phyloP scores from a whole-genome alignment of 2,113 vertebrate genomes.

The Fregetta grallaria region DNA sequence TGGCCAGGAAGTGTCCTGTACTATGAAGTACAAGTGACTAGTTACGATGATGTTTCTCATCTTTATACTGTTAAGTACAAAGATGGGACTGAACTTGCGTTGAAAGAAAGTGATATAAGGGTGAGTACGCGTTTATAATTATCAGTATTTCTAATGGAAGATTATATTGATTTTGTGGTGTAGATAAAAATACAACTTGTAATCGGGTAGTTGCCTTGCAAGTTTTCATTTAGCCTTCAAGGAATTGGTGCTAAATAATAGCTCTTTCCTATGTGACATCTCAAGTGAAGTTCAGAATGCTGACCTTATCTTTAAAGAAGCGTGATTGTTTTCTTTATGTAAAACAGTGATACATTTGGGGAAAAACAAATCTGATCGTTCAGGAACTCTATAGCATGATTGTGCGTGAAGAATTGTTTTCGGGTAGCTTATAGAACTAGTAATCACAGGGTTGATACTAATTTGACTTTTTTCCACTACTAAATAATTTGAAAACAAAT shows the following conservation, averaged over 20 bases:
- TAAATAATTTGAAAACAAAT: neutral
- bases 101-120: slow-evolving; percentile 90
- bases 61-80: slow-evolving; percentile 95
- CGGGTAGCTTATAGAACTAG: neutral
- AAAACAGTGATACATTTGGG: neutral
- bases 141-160: neutral
- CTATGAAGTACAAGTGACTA: slow-evolving; percentile 88
- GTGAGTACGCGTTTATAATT: slow-evolving; percentile 49
- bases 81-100: slow-evolving; percentile 91
- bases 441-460: neutral
- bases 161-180: neutral
- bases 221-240: neutral
- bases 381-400: neutral
- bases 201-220: neutral
- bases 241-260: neutral
- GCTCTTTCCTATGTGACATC: neutral
- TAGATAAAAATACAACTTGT: neutral
- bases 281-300: neutral
- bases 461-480: neutral
- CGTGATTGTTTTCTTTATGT: neutral
- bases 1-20: slow-evolving; percentile 95
- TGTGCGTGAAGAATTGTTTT: neutral
- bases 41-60: slow-evolving; percentile 75
- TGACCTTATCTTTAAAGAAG: neutral
- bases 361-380: neutral